These are phyloP conservation scores for Hyposoter didymator DNA, from an alignment of 2,888 invertebrate genomes.

Conservation along the genomic window DNA sequence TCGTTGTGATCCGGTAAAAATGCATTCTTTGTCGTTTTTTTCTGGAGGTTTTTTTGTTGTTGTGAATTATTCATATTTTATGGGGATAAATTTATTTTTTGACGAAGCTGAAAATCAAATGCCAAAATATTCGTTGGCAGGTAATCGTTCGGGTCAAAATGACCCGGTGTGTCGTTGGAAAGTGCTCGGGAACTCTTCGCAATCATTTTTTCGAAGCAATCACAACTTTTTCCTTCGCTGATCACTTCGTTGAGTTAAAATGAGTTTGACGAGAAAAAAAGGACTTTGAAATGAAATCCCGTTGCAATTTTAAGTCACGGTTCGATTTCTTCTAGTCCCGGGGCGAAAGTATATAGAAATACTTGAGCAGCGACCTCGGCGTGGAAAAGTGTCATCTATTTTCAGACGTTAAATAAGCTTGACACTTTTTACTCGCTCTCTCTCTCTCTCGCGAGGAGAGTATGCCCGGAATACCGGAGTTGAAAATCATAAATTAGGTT, in stretches of 20 bases:
- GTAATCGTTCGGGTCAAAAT: too few species aligned
- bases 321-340: slow-evolving; percentile 1
- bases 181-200: too few species aligned
- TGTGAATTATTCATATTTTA: too few species aligned
- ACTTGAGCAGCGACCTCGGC: slow-evolving; percentile 19
- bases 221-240: not conserved
- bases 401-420: slow-evolving; percentile 29
- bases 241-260: not conserved
- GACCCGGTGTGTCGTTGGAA: too few species aligned
- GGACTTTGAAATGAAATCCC: not conserved
- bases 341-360: not conserved
- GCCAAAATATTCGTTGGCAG: too few species aligned
- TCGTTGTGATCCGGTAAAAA: too few species aligned
- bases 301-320: not conserved
- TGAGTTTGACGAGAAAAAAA: not conserved
- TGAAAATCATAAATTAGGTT: slow-evolving; percentile 51
- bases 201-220: not conserved
- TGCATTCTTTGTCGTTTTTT: too few species aligned
- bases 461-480: slow-evolving; percentile 37
- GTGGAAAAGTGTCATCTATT: slow-evolving; percentile 50
- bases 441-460: not conserved
- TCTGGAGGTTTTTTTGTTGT: too few species aligned
- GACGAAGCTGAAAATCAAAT: too few species aligned
- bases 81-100: too few species aligned
- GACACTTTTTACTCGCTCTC: slow-evolving; percentile 23